Base-by-base conservation (phyloP, 2,113 vertebrate species). In the Dipodomys stephensi region DNA sequence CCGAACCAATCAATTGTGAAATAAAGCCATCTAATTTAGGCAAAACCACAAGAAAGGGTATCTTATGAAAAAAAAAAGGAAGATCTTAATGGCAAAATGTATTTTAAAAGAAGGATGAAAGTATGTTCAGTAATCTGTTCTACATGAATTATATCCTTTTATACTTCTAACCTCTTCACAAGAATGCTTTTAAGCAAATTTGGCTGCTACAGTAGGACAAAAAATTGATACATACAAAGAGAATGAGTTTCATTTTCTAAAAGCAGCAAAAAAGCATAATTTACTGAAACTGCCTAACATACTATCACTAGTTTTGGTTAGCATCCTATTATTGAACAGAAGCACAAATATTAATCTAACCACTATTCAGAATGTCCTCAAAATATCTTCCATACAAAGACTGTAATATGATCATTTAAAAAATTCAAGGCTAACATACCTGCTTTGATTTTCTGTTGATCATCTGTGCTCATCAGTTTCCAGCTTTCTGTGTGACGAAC, bases 401-500 rank as follows among this genome's bases (percentile, higher is more conserved):
- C 77, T 87, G 89, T 81, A 96, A 94, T 67, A 91, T 57, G 78
- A 91, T 73, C 92, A 78, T 74, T 87, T 85, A 76, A 53, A 93
- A 84, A 77, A 23, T 83, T 77, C 57, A 94, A 83, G 77, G 83
- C 73, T 94, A 91, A 96, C 98, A n/a, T 98, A 99, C 99, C 99
- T 99, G 99, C 98, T 96, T 99, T 98, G 96, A 99, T 99, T 98
- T 98, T 98, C 88, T 99, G 98, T 95, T 98, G 98, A 98, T 99
- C 98, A 81, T 98, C 98, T 96, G 98, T 96, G 83, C 98, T 98
- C 97, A 99, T 97, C 96, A 98, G 98, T 95, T 99, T 99, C 99
- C 99, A 99, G 99, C 99, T 98, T 96, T 98, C 98, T 81, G 99
- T 99, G 98, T 99, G 99, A 98, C 99, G 99, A 97, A 99, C 98